Base-by-base conservation (phyloP, 2,888 invertebrate genomes). In the Plagodis pulveraria region DNA sequence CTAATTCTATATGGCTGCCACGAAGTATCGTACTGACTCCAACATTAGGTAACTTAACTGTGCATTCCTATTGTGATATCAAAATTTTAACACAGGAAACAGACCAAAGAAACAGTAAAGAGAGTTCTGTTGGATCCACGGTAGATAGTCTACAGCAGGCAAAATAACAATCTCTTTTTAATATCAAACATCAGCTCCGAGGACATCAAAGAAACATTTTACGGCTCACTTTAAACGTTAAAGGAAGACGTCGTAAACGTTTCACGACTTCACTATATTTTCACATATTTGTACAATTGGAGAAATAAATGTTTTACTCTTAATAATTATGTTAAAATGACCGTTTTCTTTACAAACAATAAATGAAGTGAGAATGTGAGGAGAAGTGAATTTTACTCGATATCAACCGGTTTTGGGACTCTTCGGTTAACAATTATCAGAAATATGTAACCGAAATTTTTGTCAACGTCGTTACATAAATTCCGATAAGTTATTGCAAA, bases 181-280 rank as follows among this genome's bases (percentile, higher is more conserved):
- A 77, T 73, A 72, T 73, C 75, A 77, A 69, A 65, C 67, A 69
- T 66, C 74, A 72, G 71, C 66, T 65, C 60, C 63, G 57, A 68
- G 60, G 60, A 80, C 76, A 78, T 81, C 81, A 80, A 81, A 83
- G 81, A 63, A 46, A 71, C 56, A 58, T 66, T 80, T 81, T 77
- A 81, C 69, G 60, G 72, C 73, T 71, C 66, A 73, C 74, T 80
- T 74, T 74, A 68, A 76, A 69, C 66, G 64, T 74, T 71, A 74
- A 67, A 67, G 75, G 80, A 73, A 74, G 71, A 70, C 69, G 53
- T 66, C 66, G 72, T 78, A 76, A 79, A 79, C 64, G 63, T 78
- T 76, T 76, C 67, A 73, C 66, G 73, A 66, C 69, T 63, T 58
- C 36, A 22, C 22, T 22, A 22, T 22, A 22, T 22, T 22, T 22